Conservation (phyloP, 2,113 vertebrate genomes). For the Kobus ellipsiprymnus region DNA sequence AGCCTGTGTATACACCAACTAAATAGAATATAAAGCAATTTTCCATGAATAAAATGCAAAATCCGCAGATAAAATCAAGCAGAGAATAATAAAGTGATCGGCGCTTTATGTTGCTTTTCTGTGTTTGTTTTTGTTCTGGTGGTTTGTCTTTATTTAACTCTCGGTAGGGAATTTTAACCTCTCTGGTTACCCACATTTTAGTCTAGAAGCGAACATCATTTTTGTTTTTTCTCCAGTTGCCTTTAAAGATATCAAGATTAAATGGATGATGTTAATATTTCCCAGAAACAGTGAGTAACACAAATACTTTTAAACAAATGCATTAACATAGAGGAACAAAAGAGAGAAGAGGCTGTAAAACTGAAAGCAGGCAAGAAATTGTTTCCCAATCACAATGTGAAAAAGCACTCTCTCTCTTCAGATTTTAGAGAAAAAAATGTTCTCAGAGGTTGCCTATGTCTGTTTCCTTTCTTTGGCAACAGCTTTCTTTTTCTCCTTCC, state of each 20-base stretch:
- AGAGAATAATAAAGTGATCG: neutral
- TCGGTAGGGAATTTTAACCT: neutral
- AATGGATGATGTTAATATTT: neutral
- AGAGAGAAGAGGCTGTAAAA: neutral
- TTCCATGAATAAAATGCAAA: neutral
- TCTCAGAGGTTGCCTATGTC: neutral
- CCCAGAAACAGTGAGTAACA: neutral
- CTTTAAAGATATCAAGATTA: neutral
- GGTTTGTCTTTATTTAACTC: neutral
- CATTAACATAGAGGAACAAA: neutral
- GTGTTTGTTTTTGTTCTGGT: neutral
- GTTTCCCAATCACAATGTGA: neutral
- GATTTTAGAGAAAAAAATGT: neutral
- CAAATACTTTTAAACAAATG: neutral
- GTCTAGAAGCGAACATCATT: neutral
- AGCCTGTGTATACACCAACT: neutral
- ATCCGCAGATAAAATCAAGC: neutral
- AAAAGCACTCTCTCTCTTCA: neutral
- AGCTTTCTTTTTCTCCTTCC: constrained; percentile 28
- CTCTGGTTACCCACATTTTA: neutral
- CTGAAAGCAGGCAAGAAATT: neutral
- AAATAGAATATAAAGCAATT: neutral
- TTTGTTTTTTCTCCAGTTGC: neutral
- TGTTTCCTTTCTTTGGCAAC: neutral
- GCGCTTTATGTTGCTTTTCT: neutral